Conservation (phyloP, 2,797 vertebrate species). For the Ambastaia sidthimunki region DNA sequence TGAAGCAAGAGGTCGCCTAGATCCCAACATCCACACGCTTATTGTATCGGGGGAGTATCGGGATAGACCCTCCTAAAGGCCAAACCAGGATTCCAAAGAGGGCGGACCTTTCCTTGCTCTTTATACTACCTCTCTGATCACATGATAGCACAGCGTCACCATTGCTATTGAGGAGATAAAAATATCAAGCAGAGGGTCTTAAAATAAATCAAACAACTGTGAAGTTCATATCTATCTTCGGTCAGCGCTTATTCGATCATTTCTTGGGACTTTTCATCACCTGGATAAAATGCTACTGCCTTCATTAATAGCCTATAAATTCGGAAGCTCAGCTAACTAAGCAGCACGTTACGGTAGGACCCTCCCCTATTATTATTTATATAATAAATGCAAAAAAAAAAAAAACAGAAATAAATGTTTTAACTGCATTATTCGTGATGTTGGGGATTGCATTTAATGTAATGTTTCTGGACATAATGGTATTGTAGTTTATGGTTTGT, state of each 20-base stretch:
- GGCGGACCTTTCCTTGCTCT: constrained; percentile 80
- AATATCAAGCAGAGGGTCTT: constrained; percentile 63
- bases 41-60: constrained; percentile 47
- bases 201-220: constrained; percentile 58
- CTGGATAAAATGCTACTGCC: constrained; percentile 49
- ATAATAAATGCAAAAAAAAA: constrained; percentile 15
- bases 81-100: constrained; percentile 82
- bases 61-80: constrained; percentile 70
- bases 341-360: constrained; percentile 53
- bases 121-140: constrained; percentile 83
- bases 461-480: neutral
- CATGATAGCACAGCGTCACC: constrained; percentile 81
- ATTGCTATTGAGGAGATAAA: constrained; percentile 60
- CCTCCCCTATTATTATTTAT: constrained; percentile 50
- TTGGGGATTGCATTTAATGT: neutral
- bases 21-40: constrained; percentile 58
- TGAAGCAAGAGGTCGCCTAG: constrained; percentile 17
- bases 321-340: constrained; percentile 54
- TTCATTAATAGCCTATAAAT: constrained; percentile 49
- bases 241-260: constrained; percentile 56
- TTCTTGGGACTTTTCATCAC: constrained; percentile 54
- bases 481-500: neutral
- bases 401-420: neutral
- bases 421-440: neutral
- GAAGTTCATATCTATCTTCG: constrained; percentile 64